Percentiles rank a stretch among this genome's conserved stretches.
phyloP scores from a whole-genome alignment of 2,888 invertebrate species.

The Candidula unifasciata region DNA sequence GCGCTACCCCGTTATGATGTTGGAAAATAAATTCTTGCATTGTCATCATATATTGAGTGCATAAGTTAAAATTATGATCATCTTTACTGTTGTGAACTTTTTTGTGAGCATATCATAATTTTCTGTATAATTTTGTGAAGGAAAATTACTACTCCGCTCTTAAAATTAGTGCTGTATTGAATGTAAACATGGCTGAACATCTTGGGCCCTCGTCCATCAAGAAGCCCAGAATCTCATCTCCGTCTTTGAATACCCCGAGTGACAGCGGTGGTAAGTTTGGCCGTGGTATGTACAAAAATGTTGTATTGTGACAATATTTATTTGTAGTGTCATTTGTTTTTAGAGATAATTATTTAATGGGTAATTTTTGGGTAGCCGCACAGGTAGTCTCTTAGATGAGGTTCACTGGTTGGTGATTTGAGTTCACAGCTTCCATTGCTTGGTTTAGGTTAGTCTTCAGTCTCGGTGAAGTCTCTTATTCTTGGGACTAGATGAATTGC shows the following conservation, averaged over 20 bases:
- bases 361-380: neutral
- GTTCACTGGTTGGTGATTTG: too few relatives aligned
- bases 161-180: conserved; percentile 52
- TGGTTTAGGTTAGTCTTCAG: too few relatives aligned
- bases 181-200: conserved; percentile 90
- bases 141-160: conserved; percentile 37
- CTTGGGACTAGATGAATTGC: too few relatives aligned
- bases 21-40: conserved; percentile 49
- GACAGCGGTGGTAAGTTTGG: conserved; percentile 69
- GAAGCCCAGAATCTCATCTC: conserved; percentile 88
- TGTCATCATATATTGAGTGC: conserved; percentile 10
- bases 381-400: too few relatives aligned
- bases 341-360: neutral
- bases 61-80: conserved; percentile 29
- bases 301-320: neutral
- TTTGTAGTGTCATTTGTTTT: neutral
- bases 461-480: too few relatives aligned
- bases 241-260: conserved; percentile 65
- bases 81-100: conserved; percentile 31
- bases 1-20: conserved; percentile 49
- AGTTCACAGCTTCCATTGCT: too few relatives aligned
- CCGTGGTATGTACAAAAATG: neutral
- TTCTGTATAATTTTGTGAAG: conserved; percentile 36
- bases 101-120: conserved; percentile 16
- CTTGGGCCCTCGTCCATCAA: conserved; percentile 97